These are phyloP conservation scores for Platanista minor DNA, from an alignment of 2,113 vertebrate genomes.

Conservation along the genomic window DNA sequence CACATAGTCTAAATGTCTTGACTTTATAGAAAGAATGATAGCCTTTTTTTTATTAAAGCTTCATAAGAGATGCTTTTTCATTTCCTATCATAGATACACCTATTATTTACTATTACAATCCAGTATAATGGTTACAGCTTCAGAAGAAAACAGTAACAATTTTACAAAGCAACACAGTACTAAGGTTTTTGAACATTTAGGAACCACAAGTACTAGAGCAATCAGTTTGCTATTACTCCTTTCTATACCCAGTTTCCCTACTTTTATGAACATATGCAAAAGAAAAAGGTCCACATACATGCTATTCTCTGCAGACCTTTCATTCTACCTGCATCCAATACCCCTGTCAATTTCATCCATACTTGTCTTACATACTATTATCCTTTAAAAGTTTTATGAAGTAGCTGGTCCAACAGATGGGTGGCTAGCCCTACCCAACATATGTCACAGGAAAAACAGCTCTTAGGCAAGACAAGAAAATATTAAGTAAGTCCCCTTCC, in stretches of 20 bases:
- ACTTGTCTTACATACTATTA: conserved; percentile 36
- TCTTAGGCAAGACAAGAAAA: conserved; percentile 23
- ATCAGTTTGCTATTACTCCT: not conserved
- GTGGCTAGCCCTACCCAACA: conserved; percentile 42
- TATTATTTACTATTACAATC: not conserved
- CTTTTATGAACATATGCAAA: conserved; percentile 4
- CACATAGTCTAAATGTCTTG: not conserved
- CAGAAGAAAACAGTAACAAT: not conserved
- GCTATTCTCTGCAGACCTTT: not conserved
- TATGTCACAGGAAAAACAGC: conserved; percentile 29
- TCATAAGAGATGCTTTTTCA: conserved; percentile 14
- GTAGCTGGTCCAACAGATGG: conserved; percentile 64
- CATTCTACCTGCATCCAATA: not conserved
- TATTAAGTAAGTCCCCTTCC: not conserved
- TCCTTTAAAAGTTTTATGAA: conserved; percentile 70
- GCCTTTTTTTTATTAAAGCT: not conserved
- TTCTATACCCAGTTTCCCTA: not conserved
- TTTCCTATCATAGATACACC: not conserved
- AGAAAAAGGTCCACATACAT: not conserved
- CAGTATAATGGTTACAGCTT: not conserved
- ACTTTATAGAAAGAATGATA: conserved; percentile 3
- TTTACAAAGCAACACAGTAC: conserved; percentile 32
- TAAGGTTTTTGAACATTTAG: conserved; percentile 22
- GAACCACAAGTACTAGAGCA: not conserved
- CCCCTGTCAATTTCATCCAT: not conserved